These are phyloP conservation scores for Phenacoccus solenopsis DNA, from an alignment of 1,140 invertebrate genomes.

Conservation along the genomic window DNA sequence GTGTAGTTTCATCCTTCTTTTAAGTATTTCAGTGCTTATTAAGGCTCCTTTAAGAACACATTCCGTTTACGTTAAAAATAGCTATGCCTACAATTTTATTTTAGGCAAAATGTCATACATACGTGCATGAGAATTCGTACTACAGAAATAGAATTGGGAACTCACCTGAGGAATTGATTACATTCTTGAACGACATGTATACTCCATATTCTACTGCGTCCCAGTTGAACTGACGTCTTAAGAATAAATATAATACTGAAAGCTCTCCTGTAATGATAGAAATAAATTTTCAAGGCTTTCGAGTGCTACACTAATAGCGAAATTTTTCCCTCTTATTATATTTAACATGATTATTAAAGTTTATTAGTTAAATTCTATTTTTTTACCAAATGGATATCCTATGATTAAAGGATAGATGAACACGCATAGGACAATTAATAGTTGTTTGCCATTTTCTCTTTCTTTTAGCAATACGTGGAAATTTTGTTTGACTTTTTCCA, in stretches of 20 bases:
- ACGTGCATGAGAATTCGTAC: too few species aligned
- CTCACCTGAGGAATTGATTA: neutral
- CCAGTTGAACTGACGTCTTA: neutral
- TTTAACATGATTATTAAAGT: too few species aligned
- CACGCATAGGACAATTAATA: neutral
- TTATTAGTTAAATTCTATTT: too few species aligned
- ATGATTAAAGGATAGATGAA: neutral
- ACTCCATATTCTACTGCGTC: neutral
- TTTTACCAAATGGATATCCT: neutral
- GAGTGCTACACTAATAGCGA: too few species aligned
- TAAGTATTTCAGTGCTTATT: conserved; percentile 23
- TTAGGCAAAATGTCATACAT: too few species aligned
- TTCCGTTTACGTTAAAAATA: too few species aligned
- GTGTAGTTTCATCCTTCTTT: conserved; percentile 20
- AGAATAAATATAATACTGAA: neutral
- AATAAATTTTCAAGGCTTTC: too few species aligned
- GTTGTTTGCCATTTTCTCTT: neutral
- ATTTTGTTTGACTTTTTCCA: neutral
- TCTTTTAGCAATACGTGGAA: neutral
- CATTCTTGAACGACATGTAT: neutral
- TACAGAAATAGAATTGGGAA: too few species aligned
- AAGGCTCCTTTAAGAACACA: conserved; percentile 25
- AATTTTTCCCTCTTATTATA: too few species aligned
- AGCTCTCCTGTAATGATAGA: neutral
- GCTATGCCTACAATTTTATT: too few species aligned